Base-by-base conservation (phyloP, 2,888 invertebrate genomes). In the Gisinianus flammeolus region DNA sequence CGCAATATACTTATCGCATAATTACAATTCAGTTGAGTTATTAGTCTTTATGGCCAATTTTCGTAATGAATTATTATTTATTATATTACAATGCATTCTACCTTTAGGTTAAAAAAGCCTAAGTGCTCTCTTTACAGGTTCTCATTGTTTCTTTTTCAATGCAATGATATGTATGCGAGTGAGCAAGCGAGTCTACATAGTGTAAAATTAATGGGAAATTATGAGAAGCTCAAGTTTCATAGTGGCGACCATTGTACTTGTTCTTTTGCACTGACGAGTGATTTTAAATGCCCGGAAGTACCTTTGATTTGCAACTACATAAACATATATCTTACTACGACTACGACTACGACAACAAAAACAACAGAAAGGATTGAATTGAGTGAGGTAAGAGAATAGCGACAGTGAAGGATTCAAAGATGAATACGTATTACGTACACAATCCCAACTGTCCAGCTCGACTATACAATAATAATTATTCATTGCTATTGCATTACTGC, bases 231-330 rank as follows among this genome's bases (percentile, higher is more conserved):
- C 19, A 56, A 56, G 22, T 56, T 4, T 44, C 56, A 56, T 12
- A 56, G 56, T 56, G 22, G 16, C 4, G 16, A 19, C 4, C 6
- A 12, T 16, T 28, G 30, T 30, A 10, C 28, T 31, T 66, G 30
- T 5, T 3, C 16, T 10, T 26, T 66, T 22, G 10, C 66, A 66
- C 24, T 66, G 19, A 67, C 12, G 19, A 1, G n/a, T 33, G 33
- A 31, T 33, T 67, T 19, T 58, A 58, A 58, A 72, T 72, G 72
- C 72, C 73, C 73, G 73, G 73, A 73, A 73, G 73, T 73, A 73
- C 73, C 73, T 73, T 73, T 73, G 33, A 62, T 19, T 35, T 62
- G 8, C 33, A 22, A 54, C 28, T 16, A 44, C 8, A 35, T 8
- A n/a, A n/a, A n/a, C n/a, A n/a, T n/a, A n/a, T n/a, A n/a, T n/a